Base-by-base conservation (phyloP, 2,113 vertebrate species). In the Nansenia antarctica region DNA sequence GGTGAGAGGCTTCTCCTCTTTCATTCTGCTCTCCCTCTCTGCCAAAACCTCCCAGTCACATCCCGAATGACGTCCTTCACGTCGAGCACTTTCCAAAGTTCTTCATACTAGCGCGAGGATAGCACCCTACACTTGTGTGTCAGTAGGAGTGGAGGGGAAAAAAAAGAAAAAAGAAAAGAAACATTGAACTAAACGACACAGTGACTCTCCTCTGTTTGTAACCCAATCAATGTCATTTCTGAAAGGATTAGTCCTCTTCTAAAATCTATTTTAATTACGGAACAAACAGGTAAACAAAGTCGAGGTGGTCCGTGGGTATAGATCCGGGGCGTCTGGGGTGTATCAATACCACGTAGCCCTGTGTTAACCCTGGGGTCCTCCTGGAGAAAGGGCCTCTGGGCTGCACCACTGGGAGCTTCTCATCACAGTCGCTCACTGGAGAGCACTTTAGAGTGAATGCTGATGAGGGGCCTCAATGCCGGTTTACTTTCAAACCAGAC, bases 191-290 rank as follows among this genome's bases (percentile, higher is more conserved):
- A 65, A 83, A 81, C 78, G 62, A 63, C 70, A 76, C 9, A 57
- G 11, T 58, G 27, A 76, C 66, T 74, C 26, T 26, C 67, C 59
- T 54, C 62, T 49, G 71, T 74, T 12, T 62, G 66, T 70, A 3
- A 65, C 60, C 1, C 64, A 85, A 90, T 90, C 88, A 37, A 88
- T 84, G 83, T 86, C 62, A 83, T 90, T 87, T 87, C 84, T 86
- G 55, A 76, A 85, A 88, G 86, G 89, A 89, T 89, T 87, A 88
- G 11, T 73, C 76, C 74, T 62, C 79, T 80, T 77, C 68, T 81
- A 78, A 86, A 87, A 89, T 91, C 90, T 87, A 91, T 91, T 90
- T 91, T 89, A 90, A 89, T 91, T 90, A 89, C 83, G 49, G 76
- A 77, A 72, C 88, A 78, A 81, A 75, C 85, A 87, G 84, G 87